Base-by-base conservation (phyloP, 2,797 vertebrate genomes). In the Arctocebus calabarensis region DNA sequence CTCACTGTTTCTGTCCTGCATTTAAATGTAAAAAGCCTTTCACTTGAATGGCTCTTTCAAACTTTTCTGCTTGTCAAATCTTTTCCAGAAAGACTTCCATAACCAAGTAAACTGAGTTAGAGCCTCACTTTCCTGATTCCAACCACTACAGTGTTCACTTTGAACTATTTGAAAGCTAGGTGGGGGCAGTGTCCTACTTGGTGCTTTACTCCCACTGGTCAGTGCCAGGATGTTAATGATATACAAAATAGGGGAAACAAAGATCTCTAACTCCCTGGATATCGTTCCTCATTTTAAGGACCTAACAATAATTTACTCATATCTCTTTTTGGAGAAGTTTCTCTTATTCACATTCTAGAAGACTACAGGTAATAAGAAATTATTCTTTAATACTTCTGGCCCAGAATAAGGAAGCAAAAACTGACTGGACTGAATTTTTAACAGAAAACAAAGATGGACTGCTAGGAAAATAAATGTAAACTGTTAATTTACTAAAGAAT, bases 291-390 rank as follows among this genome's bases (percentile, higher is more conserved):
- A 61, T 82, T 82, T 83, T 34, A 88, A 88, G 59, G 32, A 59
- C 27, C 45, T 27, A 82, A 29, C 0, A 64, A 77, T 75, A 68
- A 45, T 95, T 71, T 66, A 71, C 57, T 94, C 57, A 93, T 11
- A 74, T 86, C 92, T 94, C 74, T 84, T 95, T 92, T 32, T 68
- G 68, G 37, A 61, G 48, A 27, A 82, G 29, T 70, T 43, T 94
- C 78, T 83, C 20, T 94, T 73, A 84, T n/a, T 4, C 66, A 92
- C 52, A n/a, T 77, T 94, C 77, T 71, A 25, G 4, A 59, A 90
- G 61, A 84, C 78, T 71, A 7, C 8, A 86, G 43, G 40, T 68
- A 91, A 78, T 27, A 62, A 48, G 37, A 93, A 81, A 96, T 45
- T 59, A 88, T 66, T 81, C 17, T 75, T 92, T 88, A 52, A 13